Evolutionary conservation across 2,113 vertebrate genomes (phyloP).

Genomic region (Semnornis frantzii): DNA sequence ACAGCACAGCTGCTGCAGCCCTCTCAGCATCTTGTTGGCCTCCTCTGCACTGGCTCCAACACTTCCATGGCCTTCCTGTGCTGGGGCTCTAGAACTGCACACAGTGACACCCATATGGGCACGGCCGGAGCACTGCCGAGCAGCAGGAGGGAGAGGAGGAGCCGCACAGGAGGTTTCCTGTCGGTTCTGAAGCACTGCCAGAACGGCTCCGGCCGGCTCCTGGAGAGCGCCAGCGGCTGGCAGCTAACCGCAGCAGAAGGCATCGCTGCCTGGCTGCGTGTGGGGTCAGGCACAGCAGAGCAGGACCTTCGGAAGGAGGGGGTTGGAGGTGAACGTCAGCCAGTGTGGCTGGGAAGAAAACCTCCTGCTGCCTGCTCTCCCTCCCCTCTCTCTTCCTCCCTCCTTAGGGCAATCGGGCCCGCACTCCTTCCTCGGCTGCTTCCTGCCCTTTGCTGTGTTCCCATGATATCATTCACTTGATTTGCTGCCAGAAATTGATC

Average conservation of each 20-base stretch:
- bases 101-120: neutral
- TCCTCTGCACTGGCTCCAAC: no score
- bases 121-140: slow-evolving; percentile 44
- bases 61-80: no score
- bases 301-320: neutral
- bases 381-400: neutral
- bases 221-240: neutral
- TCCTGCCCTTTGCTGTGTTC: neutral
- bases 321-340: neutral
- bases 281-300: neutral
- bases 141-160: neutral
- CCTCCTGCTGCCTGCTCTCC: neutral
- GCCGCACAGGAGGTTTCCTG: neutral
- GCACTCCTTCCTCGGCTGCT: neutral
- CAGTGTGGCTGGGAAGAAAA: neutral
- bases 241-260: neutral
- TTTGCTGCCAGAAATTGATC: neutral
- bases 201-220: neutral
- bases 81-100: no score
- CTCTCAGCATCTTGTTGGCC: no score
- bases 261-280: neutral
- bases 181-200: slow-evolving; percentile 43
- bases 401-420: neutral
- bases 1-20: no score
- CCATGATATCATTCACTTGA: neutral